A percentile compares a stretch with the other conserved stretches of the same genome.
These are phyloP conservation scores for Eudemis profundana DNA, from an alignment of 2,888 invertebrate genomes.

Conservation along the genomic window DNA sequence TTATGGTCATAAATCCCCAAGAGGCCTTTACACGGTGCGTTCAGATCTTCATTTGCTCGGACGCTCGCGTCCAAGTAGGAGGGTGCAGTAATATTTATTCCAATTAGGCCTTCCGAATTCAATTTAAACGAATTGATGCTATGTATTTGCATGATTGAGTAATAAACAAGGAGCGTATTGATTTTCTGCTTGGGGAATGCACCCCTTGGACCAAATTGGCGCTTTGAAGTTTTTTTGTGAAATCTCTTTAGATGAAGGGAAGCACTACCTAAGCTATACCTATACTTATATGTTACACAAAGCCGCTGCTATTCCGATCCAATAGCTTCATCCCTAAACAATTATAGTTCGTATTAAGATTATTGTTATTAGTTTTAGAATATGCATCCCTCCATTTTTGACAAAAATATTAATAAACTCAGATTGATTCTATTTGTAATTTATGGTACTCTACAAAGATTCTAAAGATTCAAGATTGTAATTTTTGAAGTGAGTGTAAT, in stretches of 20 bases:
- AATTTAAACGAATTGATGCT: slow-evolving; percentile 44
- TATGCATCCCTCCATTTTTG: too few species aligned
- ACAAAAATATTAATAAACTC: too few species aligned
- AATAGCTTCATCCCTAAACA: too few species aligned
- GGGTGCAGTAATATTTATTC: slow-evolving; percentile 43
- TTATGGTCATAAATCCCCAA: slow-evolving; percentile 80
- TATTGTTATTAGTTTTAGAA: too few species aligned
- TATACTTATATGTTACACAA: background rate
- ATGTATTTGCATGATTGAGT: slow-evolving; percentile 45
- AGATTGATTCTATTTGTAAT: too few species aligned
- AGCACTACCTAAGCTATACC: background rate
- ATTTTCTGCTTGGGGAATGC: slow-evolving; percentile 42
- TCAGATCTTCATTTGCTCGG: slow-evolving; percentile 49
- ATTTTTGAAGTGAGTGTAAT: too few species aligned
- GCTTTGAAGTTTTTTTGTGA: slow-evolving; percentile 42
- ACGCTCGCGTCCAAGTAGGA: slow-evolving; percentile 31
- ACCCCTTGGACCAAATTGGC: slow-evolving; percentile 41
- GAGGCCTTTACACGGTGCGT: slow-evolving; percentile 65
- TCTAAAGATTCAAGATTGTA: too few species aligned
- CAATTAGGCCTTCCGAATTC: slow-evolving; percentile 44
- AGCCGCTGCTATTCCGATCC: background rate
- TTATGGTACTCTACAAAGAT: too few species aligned
- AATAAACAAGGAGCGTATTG: slow-evolving; percentile 44
- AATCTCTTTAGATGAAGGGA: slow-evolving; percentile 32
- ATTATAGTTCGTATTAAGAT: too few species aligned